Percentiles rank a stretch among this genome's conserved stretches.
phyloP scores from a whole-genome alignment of 1,140 invertebrate species.

The Drosophila mauritiana region DNA sequence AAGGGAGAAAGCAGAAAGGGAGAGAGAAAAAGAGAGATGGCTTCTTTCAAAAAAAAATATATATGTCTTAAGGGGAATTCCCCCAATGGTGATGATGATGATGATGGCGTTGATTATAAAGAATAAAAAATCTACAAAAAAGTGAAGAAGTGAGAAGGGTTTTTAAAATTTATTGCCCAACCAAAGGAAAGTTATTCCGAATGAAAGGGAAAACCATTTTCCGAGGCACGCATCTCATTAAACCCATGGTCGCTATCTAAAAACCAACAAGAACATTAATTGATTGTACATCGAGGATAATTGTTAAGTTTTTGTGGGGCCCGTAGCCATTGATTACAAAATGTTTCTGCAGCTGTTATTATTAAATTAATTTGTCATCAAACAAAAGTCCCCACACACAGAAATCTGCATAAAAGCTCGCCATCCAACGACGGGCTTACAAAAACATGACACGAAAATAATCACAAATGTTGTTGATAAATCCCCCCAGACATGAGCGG shows the following conservation, averaged over 20 bases:
- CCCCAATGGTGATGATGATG: conserved; percentile 15
- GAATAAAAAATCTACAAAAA: not conserved
- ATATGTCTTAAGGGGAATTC: conserved; percentile 20
- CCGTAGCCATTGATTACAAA: conserved; percentile 68
- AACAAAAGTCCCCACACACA: conserved; percentile 60
- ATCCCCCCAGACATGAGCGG: conserved; percentile 36
- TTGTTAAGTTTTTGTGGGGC: conserved; percentile 23
- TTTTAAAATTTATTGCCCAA: conserved; percentile 29
- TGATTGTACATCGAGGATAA: conserved; percentile 60
- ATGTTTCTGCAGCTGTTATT: conserved; percentile 82
- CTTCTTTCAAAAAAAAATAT: conserved; percentile 16
- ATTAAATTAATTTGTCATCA: conserved; percentile 81
- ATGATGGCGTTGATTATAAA: conserved; percentile 56
- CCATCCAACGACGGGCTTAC: conserved; percentile 25
- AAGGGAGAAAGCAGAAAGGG: conserved; percentile 7
- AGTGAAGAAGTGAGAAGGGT: not conserved
- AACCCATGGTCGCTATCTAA: conserved; percentile 10
- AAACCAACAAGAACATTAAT: conserved; percentile 52
- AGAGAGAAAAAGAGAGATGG: conserved; percentile 42
- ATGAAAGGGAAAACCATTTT: conserved; percentile 41
- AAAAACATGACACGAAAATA: conserved; percentile 75
- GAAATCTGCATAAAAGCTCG: conserved; percentile 74
- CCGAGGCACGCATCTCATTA: conserved; percentile 45
- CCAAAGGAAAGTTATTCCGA: conserved; percentile 32
- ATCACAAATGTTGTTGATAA: conserved; percentile 77